Evolutionary conservation across 2,113 vertebrate species (phyloP).

Genomic region (Cariama cristata): DNA sequence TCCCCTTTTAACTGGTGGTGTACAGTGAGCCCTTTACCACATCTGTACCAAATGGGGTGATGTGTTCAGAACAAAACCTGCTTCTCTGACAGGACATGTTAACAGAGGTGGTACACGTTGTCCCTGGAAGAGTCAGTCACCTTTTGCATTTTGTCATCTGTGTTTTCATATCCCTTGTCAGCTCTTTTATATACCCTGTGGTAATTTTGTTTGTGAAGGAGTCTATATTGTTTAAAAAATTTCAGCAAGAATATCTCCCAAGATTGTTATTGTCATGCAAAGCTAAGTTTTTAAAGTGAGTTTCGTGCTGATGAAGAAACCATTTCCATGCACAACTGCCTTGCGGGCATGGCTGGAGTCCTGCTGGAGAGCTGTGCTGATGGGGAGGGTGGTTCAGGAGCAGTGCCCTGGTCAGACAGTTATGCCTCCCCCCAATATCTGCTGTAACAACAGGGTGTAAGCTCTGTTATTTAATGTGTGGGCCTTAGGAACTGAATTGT

Average conservation of each 20-base stretch:
- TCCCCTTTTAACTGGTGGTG: background rate
- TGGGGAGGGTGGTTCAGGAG: background rate
- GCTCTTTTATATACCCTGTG: background rate
- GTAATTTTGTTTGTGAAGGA: background rate
- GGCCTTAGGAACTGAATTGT: background rate
- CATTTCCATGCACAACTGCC: accelerated
- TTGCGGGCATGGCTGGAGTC: background rate
- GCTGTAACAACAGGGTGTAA: background rate
- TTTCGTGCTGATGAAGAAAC: background rate
- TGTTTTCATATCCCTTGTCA: background rate
- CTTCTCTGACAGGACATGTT: background rate
- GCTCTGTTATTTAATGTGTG: background rate
- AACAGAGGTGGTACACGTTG: background rate
- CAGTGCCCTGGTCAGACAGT: background rate
- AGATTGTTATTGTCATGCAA: background rate
- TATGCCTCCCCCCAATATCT: background rate
- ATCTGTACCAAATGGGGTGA: background rate
- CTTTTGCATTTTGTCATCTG: background rate
- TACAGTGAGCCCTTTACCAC: background rate
- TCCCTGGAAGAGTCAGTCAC: background rate
- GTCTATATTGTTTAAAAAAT: background rate
- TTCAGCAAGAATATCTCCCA: background rate
- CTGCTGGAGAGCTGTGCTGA: background rate
- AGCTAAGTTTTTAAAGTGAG: background rate
- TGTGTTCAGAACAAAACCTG: background rate